Conservation (phyloP, 2,113 vertebrate genomes). For the Rana temporaria region DNA sequence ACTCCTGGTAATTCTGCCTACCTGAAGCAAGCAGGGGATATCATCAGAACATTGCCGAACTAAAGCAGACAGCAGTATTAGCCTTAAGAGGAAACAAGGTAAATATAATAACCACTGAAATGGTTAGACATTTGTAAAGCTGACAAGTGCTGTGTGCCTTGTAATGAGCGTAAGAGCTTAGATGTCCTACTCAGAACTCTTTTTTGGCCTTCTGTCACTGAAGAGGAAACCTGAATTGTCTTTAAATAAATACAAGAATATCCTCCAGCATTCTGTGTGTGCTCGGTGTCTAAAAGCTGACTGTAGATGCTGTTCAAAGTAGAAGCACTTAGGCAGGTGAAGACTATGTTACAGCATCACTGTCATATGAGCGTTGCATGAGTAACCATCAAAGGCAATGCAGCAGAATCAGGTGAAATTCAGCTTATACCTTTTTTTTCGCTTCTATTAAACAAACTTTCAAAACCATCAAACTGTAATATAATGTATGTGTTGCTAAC, state of each 20-base stretch:
- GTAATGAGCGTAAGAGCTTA: constrained; percentile 21
- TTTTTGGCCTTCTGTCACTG: neutral
- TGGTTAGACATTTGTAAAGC: constrained; percentile 19
- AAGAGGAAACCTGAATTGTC: constrained; percentile 3
- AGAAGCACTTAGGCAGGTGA: too few relatives aligned
- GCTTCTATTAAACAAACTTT: too few relatives aligned
- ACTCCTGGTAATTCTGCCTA: neutral
- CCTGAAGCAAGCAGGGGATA: neutral
- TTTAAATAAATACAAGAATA: constrained; percentile 1
- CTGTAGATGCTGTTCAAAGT: neutral
- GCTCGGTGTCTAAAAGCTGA: neutral
- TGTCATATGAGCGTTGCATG: too few relatives aligned
- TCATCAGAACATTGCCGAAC: neutral
- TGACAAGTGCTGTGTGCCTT: constrained; percentile 28
- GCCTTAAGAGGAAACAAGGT: constrained; percentile 22
- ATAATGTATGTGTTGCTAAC: too few relatives aligned
- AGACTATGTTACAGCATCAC: too few relatives aligned
- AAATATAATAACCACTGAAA: constrained; percentile 44
- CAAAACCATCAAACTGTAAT: too few relatives aligned
- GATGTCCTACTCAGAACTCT: constrained; percentile 11
- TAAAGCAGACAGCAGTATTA: neutral
- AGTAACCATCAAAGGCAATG: too few relatives aligned
- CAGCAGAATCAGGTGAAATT: too few relatives aligned
- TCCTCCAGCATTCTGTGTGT: neutral
- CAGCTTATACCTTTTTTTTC: too few relatives aligned